phyloP scores from a whole-genome alignment of 2,888 invertebrate genomes.

The Liodrosophila aerea region DNA sequence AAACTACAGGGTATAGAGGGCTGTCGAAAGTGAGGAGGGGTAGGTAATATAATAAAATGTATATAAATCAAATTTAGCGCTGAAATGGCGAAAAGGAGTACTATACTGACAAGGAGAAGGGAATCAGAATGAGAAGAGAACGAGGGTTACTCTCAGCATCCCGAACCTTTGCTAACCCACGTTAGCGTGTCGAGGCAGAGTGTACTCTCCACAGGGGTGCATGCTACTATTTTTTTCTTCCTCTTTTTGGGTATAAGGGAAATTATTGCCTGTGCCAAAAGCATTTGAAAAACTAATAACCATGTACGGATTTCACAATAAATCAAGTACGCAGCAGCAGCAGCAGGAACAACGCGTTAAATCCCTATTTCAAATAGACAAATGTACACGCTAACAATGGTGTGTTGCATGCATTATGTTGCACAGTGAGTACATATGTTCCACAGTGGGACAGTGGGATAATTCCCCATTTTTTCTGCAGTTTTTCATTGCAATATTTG shows the following conservation, averaged over 20 bases:
- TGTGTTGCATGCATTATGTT: slow-evolving; percentile 41
- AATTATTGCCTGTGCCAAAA: slow-evolving; percentile 65
- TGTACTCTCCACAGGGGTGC: slow-evolving; percentile 46
- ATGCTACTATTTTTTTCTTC: slow-evolving; percentile 20
- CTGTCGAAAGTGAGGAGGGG: neutral
- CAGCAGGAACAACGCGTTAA: slow-evolving; percentile 24
- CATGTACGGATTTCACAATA: slow-evolving; percentile 76
- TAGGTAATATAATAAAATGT: slow-evolving; percentile 72
- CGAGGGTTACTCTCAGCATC: slow-evolving; percentile 2
- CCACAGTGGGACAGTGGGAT: slow-evolving; percentile 34
- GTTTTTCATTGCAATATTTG: slow-evolving; percentile 18
- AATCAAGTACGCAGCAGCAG: slow-evolving; percentile 58
- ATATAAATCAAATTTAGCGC: slow-evolving; percentile 76
- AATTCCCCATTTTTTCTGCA: slow-evolving; percentile 8
- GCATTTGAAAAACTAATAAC: slow-evolving; percentile 71
- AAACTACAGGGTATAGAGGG: slow-evolving; percentile 11
- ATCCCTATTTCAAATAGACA: slow-evolving; percentile 61
- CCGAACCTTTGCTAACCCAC: slow-evolving; percentile 36
- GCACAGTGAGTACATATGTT: slow-evolving; percentile 64
- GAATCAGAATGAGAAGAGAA: neutral
- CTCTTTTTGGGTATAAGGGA: slow-evolving; percentile 18
- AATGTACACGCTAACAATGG: slow-evolving; percentile 34
- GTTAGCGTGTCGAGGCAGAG: slow-evolving; percentile 34
- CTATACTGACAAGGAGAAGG: slow-evolving; percentile 2
- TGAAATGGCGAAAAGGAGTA: slow-evolving; percentile 66